Evolutionary conservation across 2,797 vertebrate genomes (phyloP).

Genomic region (Gallirallus australis): DNA sequence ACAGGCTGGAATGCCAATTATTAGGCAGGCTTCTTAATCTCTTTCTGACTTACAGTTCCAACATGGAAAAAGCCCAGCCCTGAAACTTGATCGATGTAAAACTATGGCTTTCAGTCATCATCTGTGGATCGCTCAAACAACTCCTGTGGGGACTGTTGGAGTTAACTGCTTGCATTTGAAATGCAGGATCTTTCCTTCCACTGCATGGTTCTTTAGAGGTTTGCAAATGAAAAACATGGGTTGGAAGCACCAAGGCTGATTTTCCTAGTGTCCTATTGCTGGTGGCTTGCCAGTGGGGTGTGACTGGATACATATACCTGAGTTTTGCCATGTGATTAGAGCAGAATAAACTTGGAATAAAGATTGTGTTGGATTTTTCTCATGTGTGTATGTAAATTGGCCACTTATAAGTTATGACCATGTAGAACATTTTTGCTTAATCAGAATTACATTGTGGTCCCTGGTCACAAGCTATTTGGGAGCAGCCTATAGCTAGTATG

Average conservation of each 20-base stretch:
- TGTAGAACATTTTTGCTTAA: not conserved
- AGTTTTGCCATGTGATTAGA: not conserved
- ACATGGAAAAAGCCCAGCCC: not conserved
- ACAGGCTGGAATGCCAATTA: not conserved
- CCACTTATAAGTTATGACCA: not conserved
- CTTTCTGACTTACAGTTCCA: not conserved
- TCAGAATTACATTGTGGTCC: not conserved
- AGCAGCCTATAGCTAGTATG: not conserved
- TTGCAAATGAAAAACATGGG: not conserved
- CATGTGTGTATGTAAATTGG: not conserved
- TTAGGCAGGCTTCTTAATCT: not conserved
- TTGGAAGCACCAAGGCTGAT: not conserved
- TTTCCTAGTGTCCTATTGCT: not conserved
- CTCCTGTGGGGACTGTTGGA: not conserved
- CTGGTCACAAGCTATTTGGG: not conserved
- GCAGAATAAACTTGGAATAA: not conserved
- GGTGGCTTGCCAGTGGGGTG: not conserved
- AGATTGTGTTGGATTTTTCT: not conserved
- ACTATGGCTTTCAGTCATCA: not conserved
- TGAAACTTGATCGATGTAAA: conserved; percentile 17
- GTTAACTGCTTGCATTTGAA: not conserved
- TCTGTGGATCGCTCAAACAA: not conserved
- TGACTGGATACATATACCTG: not conserved
- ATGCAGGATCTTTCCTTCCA: not conserved
- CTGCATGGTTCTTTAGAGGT: not conserved